Evolutionary conservation across 2,113 vertebrate species (phyloP).

Genomic region (Hemichromis elongatus): DNA sequence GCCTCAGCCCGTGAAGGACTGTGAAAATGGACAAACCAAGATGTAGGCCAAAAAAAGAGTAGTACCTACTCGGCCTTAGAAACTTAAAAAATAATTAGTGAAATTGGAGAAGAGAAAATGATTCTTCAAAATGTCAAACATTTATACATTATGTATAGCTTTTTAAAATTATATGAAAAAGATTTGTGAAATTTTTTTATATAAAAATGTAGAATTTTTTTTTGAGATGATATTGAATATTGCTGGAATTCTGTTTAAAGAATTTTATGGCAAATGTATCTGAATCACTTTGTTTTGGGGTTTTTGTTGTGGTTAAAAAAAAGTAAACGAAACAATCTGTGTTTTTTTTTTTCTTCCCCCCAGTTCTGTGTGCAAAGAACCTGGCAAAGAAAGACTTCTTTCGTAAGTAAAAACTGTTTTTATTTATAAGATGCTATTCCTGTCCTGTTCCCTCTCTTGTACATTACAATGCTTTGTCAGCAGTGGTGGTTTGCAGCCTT

Average conservation of each 20-base stretch:
- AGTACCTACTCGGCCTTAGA: not conserved
- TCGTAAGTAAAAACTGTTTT: constrained; percentile 82
- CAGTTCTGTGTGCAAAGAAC: constrained; percentile 94
- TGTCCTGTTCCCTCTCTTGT: not conserved
- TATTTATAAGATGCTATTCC: constrained; percentile 27
- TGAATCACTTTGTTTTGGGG: fast-evolving
- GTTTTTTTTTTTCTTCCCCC: constrained; percentile 54
- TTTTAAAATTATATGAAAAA: not conserved
- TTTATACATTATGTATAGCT: not conserved
- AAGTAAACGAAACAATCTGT: not conserved
- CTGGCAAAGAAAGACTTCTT: constrained; percentile 99
- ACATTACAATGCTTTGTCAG: constrained; percentile 27
- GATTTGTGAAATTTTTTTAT: not conserved
- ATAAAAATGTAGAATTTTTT: not conserved
- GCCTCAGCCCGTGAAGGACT: not conserved
- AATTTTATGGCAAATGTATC: not conserved
- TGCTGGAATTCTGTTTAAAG: not conserved
- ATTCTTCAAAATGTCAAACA: not conserved
- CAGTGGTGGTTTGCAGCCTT: constrained; percentile 9
- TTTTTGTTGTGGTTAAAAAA: not conserved
- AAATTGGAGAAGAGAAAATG: not conserved
- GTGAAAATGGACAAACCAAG: not conserved
- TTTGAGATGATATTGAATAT: not conserved
- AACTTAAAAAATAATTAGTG: not conserved
- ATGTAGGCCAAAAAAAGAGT: not conserved